phyloP scores from a whole-genome alignment of 2,888 invertebrate genomes.

The Aporophyla lueneburgensis region DNA sequence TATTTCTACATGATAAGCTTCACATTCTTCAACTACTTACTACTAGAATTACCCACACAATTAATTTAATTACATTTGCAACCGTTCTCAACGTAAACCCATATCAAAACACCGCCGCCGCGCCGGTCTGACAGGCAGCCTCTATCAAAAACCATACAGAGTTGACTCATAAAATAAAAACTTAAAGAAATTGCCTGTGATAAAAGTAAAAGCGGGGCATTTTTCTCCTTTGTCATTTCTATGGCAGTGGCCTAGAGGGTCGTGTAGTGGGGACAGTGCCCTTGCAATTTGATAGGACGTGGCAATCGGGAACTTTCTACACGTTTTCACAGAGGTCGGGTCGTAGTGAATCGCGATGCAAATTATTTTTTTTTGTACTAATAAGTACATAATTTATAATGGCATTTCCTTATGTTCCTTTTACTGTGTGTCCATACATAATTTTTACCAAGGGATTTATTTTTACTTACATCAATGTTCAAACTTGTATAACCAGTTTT shows the following conservation, averaged over 20 bases:
- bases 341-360: not conserved
- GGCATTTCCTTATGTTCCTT: not conserved
- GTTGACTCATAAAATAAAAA: conserved; percentile 61
- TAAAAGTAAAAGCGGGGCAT: conserved; percentile 67
- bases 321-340: conserved; percentile 12
- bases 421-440: not conserved
- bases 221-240: conserved; percentile 69
- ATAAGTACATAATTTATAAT: not conserved
- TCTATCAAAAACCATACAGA: conserved; percentile 61
- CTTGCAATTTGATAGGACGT: conserved; percentile 17
- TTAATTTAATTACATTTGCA: conserved; percentile 61
- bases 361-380: not conserved
- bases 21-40: conserved; percentile 34
- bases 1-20: conserved; percentile 8
- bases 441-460: not conserved
- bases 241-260: conserved; percentile 46
- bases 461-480: too few species aligned
- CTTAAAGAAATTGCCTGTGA: conserved; percentile 69
- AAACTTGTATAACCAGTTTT: too few species aligned
- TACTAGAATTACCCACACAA: conserved; percentile 43
- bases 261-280: conserved; percentile 14
- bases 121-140: conserved; percentile 52
- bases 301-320: not conserved
- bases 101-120: conserved; percentile 53
- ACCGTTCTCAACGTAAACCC: conserved; percentile 62